Conservation (phyloP, 2,113 vertebrate species). For the Saccopteryx bilineata region DNA sequence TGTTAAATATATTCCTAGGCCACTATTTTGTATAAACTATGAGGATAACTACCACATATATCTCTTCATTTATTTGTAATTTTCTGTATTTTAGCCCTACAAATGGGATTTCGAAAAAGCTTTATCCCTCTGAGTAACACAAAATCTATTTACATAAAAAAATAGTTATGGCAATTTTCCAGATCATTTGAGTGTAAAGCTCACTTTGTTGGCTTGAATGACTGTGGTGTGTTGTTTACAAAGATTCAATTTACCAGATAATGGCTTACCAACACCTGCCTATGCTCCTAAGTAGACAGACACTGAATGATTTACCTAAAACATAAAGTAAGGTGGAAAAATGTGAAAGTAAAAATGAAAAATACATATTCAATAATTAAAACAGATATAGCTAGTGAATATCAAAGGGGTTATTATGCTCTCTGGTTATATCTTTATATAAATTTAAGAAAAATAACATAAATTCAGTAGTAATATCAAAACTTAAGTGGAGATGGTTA, state of each 20-base stretch:
- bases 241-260: background rate
- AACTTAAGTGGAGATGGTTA: background rate
- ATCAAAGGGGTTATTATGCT: background rate
- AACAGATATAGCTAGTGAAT: background rate
- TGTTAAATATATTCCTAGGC: background rate
- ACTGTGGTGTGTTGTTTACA: slow-evolving; percentile 4
- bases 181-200: slow-evolving; percentile 15
- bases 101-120: background rate
- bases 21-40: background rate
- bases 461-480: background rate
- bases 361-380: background rate
- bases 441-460: background rate
- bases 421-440: background rate
- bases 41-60: background rate
- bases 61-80: background rate
- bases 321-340: background rate
- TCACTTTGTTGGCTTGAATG: background rate
- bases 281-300: background rate
- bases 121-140: background rate
- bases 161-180: background rate
- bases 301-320: background rate
- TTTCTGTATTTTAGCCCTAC: background rate
- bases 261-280: background rate
- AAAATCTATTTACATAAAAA: slow-evolving; percentile 11
- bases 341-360: background rate